Evolutionary conservation across 1,140 invertebrate genomes (phyloP).

Genomic region (Lysiphlebus fabarum): DNA sequence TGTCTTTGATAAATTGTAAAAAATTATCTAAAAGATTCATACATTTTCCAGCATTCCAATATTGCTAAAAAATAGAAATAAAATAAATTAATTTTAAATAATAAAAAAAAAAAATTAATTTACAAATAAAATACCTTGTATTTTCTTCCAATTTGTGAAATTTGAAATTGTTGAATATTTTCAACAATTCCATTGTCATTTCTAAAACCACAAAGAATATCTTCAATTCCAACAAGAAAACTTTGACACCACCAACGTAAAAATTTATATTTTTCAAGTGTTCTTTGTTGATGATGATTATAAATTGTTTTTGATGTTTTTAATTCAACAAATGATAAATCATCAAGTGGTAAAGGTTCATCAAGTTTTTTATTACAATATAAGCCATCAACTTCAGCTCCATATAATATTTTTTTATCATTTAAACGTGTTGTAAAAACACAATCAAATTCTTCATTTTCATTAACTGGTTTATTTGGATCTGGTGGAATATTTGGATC

Average conservation of each 20-base stretch:
- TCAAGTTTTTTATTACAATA: slow-evolving; percentile 39
- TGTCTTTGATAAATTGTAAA: slow-evolving; percentile 17
- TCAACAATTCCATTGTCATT: slow-evolving; percentile 64
- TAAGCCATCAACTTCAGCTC: slow-evolving; percentile 66
- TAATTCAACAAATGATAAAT: slow-evolving; percentile 59
- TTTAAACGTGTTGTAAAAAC: slow-evolving; percentile 57
- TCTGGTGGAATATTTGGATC: slow-evolving; percentile 43
- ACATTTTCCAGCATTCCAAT: slow-evolving; percentile 15
- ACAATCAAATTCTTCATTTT: slow-evolving; percentile 63
- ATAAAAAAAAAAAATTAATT: slow-evolving; percentile 7
- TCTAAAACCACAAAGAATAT: slow-evolving; percentile 68
- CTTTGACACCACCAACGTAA: slow-evolving; percentile 71
- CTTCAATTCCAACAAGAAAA: slow-evolving; percentile 65
- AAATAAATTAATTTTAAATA: background rate
- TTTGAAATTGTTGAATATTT: slow-evolving; percentile 1
- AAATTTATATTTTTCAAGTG: slow-evolving; percentile 55
- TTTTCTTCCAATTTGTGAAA: background rate
- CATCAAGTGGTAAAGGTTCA: slow-evolving; percentile 39
- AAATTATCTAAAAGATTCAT: slow-evolving; percentile 25
- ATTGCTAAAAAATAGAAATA: slow-evolving; percentile 19
- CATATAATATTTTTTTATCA: slow-evolving; percentile 58
- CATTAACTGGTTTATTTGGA: slow-evolving; percentile 57
- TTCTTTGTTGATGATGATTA: slow-evolving; percentile 47
- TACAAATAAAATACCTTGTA: slow-evolving; percentile 4
- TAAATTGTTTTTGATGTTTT: slow-evolving; percentile 57